phyloP scores from a whole-genome alignment of 2,888 invertebrate genomes.

The Mesoligia furuncula region DNA sequence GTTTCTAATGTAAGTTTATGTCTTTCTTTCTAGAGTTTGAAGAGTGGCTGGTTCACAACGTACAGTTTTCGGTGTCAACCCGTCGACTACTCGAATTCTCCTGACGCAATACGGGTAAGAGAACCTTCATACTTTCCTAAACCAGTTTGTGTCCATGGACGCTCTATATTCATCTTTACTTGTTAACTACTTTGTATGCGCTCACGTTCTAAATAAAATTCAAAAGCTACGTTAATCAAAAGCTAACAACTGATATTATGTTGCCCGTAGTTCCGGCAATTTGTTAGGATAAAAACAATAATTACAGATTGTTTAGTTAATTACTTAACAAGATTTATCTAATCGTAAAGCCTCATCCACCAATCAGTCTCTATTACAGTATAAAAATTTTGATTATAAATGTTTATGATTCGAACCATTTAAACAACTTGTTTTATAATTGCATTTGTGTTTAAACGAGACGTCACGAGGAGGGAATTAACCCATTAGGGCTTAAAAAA shows the following conservation, averaged over 20 bases:
- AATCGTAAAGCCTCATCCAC: neutral
- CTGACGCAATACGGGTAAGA: slow-evolving; percentile 92
- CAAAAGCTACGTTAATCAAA: neutral
- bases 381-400: neutral
- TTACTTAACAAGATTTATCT: slow-evolving; percentile 13
- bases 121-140: slow-evolving; percentile 39
- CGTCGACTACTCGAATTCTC: slow-evolving; percentile 95
- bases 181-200: slow-evolving; percentile 2
- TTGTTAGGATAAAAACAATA: neutral
- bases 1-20: slow-evolving; percentile 2
- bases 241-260: neutral
- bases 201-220: neutral
- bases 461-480: slow-evolving; percentile 7
- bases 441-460: neutral
- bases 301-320: slow-evolving; percentile 1
- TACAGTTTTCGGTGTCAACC: slow-evolving; percentile 96
- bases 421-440: slow-evolving; percentile 1
- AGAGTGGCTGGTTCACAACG: slow-evolving; percentile 94
- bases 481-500: slow-evolving; percentile 32
- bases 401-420: neutral
- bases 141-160: slow-evolving; percentile 28
- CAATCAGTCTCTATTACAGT: neutral
- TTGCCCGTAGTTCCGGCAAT: slow-evolving; percentile 1
- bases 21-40: slow-evolving; percentile 88
- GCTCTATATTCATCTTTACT: slow-evolving; percentile 19